phyloP scores from a whole-genome alignment of 2,797 vertebrate genomes.

The Anguilla pacifica region DNA sequence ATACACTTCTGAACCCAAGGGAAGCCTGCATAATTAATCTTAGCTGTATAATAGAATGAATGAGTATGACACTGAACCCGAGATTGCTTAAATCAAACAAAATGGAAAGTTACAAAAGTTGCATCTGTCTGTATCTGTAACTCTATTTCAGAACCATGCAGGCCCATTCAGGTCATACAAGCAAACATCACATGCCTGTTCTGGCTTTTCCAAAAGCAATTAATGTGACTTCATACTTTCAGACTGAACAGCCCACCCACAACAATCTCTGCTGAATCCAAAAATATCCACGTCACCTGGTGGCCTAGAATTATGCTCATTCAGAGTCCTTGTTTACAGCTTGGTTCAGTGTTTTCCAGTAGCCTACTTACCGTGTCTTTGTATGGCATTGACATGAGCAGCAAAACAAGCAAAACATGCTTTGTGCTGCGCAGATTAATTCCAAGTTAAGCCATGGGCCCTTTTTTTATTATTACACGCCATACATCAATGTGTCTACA shows the following conservation, averaged over 20 bases:
- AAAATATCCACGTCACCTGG: not conserved
- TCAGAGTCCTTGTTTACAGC: slow-evolving; percentile 2
- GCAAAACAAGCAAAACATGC: not conserved
- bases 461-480: not conserved
- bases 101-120: not conserved
- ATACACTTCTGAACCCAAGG: not conserved
- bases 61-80: not conserved
- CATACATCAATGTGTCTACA: not conserved
- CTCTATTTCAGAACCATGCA: not conserved
- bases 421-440: not conserved
- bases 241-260: not conserved
- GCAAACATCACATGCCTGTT: not conserved
- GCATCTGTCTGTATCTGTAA: not conserved
- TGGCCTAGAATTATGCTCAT: slow-evolving; percentile 8
- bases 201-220: not conserved
- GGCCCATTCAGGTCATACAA: not conserved
- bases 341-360: not conserved
- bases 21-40: slow-evolving; percentile 1
- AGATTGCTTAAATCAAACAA: not conserved
- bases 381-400: not conserved
- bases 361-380: not conserved
- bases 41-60: not conserved
- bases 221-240: not conserved
- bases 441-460: not conserved
- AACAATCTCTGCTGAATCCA: not conserved